Percentiles rank a stretch among this genome's conserved stretches.
phyloP scores from a whole-genome alignment of 1,140 invertebrate species.

The Drosophila willistoni region DNA sequence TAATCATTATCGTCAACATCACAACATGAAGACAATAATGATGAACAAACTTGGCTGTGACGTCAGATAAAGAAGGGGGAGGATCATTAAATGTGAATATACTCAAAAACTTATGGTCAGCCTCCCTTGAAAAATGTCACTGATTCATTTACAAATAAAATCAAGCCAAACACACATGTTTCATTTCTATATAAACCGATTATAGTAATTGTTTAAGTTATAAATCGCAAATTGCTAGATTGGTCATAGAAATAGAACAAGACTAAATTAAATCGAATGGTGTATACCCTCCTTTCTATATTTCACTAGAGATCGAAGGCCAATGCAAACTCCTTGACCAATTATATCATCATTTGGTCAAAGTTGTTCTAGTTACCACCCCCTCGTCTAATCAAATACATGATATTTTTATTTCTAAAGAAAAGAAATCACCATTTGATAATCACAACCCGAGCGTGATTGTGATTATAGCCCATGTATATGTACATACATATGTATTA shows the following conservation, averaged over 20 bases:
- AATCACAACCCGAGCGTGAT: slow-evolving; percentile 18
- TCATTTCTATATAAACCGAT: too few relatives aligned
- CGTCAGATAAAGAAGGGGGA: not conserved
- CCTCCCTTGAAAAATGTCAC: too few relatives aligned
- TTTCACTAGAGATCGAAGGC: not conserved
- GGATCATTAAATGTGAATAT: not conserved
- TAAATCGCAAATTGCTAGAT: too few relatives aligned
- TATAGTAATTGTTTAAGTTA: too few relatives aligned
- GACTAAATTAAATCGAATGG: not conserved
- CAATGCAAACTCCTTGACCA: too few relatives aligned
- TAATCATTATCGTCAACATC: not conserved
- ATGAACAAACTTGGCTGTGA: not conserved
- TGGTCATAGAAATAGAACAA: too few relatives aligned
- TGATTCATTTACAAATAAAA: too few relatives aligned
- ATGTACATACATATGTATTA: slow-evolving; percentile 1
- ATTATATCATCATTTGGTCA: too few relatives aligned
- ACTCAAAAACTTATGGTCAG: not conserved
- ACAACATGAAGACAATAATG: not conserved
- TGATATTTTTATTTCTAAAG: slow-evolving; percentile 15
- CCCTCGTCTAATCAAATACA: not conserved
- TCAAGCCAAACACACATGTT: too few relatives aligned
- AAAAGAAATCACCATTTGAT: slow-evolving; percentile 46
- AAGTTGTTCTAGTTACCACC: too few relatives aligned
- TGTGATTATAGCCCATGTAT: not conserved
- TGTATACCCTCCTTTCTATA: not conserved